Evolutionary conservation across 92 coral and sea anemone genomes (phyloP), one percentile per base, ranked within the genome.

Genomic region (Montipora capitata): DNA sequence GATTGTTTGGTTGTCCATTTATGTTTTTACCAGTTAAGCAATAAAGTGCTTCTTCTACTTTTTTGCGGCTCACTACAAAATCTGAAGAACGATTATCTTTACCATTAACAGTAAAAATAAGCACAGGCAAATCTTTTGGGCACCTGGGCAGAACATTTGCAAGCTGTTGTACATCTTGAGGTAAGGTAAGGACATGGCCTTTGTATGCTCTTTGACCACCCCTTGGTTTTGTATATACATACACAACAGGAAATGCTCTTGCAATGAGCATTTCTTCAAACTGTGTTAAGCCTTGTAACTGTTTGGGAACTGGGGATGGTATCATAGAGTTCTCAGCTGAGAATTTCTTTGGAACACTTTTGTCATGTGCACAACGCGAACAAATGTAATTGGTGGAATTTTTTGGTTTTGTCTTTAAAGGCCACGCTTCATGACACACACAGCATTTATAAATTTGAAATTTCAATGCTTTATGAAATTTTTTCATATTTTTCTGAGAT

Each of bases 161-260:
- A 41, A 91, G 88, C 83, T 91, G 91, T 51, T 91, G 91, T 35
- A 91, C 76, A 18, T 86, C 85, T 16, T 91, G 94, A 5, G 94
- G 94, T 13, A 86, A 86, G 4, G 88, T 80, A 48, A 86, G 40
- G 27, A 51, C 63, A 57, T 80, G 88, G 8, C 94, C 94, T 80
- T 81, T 86, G 78, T 91, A 91, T 41, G 94, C 94, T 7, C 52
- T 86, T 81, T 91, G 94, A 7, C 94, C 94, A 65, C 94, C 94
- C 66, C 88, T 74, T 76, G 88, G 94, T 68, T 86, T 86, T 67
- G 91, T 86, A 68, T 86, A 81, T 2, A 91, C 91, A 76, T 76
- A 74, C 88, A 86, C 86, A 2, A 86, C 81, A 39, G 94, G 94
- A 58, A 91, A 91, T 2, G 84, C 91, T 81, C 91, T 81, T 49